Conservation (phyloP, 2,113 vertebrate species). For the Nycticorax nycticorax region DNA sequence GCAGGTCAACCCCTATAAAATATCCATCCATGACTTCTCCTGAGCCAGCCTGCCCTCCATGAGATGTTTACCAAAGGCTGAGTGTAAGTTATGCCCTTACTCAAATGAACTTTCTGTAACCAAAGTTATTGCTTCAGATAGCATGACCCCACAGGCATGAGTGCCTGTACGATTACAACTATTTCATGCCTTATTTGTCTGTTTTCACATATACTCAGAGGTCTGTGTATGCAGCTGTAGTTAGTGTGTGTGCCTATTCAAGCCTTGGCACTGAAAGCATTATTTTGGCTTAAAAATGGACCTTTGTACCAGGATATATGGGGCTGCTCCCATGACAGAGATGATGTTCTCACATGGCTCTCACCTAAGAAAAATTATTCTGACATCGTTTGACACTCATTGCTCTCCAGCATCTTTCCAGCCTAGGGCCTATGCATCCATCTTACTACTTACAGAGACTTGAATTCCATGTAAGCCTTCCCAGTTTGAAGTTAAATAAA, state of each 20-base stretch:
- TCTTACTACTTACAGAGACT: background rate
- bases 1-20: background rate
- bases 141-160: background rate
- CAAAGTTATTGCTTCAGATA: background rate
- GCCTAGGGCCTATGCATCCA: background rate
- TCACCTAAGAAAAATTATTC: background rate
- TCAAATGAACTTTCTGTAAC: background rate
- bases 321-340: background rate
- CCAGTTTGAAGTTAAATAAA: background rate
- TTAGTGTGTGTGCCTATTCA: background rate
- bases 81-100: background rate
- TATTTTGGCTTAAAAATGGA: background rate
- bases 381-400: background rate
- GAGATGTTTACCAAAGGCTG: background rate
- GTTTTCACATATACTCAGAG: background rate
- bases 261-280: background rate
- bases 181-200: constrained; percentile 16
- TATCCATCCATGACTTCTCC: background rate
- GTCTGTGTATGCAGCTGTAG: background rate
- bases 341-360: background rate
- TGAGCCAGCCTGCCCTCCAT: background rate
- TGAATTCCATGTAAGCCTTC: background rate
- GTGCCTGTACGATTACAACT: background rate
- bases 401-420: background rate
- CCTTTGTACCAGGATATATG: background rate